Evolutionary conservation across 2,888 invertebrate genomes (phyloP).

Genomic region (Erebia ligea): DNA sequence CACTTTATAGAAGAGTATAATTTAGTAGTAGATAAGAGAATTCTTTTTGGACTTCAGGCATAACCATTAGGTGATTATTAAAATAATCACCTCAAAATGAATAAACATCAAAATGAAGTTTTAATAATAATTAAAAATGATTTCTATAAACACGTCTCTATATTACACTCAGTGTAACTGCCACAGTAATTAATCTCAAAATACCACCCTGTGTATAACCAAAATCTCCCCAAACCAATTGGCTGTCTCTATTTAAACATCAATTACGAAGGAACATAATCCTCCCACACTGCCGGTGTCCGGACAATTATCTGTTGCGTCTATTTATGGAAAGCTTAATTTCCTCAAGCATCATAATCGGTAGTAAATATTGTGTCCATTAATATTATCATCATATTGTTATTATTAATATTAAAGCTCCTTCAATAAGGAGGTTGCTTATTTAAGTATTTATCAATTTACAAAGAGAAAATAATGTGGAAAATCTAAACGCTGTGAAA

Average conservation of each 20-base stretch:
- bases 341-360: background rate
- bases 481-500: background rate
- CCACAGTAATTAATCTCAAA: too few relatives aligned
- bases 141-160: too few relatives aligned
- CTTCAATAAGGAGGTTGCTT: background rate
- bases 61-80: too few relatives aligned
- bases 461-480: background rate
- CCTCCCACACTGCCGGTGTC: background rate
- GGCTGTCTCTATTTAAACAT: slow-evolving; percentile 11
- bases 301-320: background rate
- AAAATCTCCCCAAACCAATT: slow-evolving; percentile 2
- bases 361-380: background rate
- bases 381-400: too few relatives aligned
- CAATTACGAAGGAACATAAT: slow-evolving; percentile 9
- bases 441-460: background rate
- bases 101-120: too few relatives aligned
- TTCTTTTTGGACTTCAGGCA: too few relatives aligned
- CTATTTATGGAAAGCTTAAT: background rate
- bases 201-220: background rate
- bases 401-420: background rate
- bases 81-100: too few relatives aligned
- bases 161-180: too few relatives aligned
- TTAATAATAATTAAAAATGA: too few relatives aligned
- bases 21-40: too few relatives aligned
- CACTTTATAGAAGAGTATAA: too few relatives aligned